These are phyloP conservation scores for Nannobrachium achirus DNA, from an alignment of 2,113 vertebrate genomes.

Conservation along the genomic window DNA sequence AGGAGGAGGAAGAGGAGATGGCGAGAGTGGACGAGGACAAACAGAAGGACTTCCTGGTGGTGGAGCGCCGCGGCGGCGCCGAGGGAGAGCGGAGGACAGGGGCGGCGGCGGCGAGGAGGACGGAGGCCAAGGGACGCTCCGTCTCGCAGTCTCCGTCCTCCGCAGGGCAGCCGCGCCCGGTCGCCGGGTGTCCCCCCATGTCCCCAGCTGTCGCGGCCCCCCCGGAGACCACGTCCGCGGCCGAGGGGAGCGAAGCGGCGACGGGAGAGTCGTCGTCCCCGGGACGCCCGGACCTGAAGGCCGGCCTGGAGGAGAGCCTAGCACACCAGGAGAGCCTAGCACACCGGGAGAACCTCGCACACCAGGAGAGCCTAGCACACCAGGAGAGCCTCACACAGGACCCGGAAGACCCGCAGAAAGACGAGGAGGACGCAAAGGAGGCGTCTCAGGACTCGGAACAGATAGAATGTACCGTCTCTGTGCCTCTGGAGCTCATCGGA, in stretches of 20 bases:
- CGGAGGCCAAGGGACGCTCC: conserved; percentile 39
- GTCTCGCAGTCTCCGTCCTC: conserved; percentile 22
- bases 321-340: conserved; percentile 50
- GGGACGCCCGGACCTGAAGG: conserved; percentile 50
- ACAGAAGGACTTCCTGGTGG: conserved; percentile 48
- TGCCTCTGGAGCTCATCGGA: conserved; percentile 37
- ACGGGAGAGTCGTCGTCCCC: conserved; percentile 54
- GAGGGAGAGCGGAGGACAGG: conserved; percentile 19
- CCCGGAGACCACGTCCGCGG: conserved; percentile 44
- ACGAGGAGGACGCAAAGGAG: conserved; percentile 35
- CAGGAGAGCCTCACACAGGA: conserved; percentile 54
- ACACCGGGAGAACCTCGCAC: conserved; percentile 3
- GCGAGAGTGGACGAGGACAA: conserved; percentile 43
- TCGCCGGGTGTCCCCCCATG: conserved; percentile 14
- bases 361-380: conserved; percentile 56
- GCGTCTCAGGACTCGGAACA: conserved; percentile 34
- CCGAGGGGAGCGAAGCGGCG: conserved; percentile 44
- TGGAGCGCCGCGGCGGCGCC: conserved; percentile 46
- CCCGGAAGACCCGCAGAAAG: conserved; percentile 22
- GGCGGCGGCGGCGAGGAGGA: conserved; percentile 23
- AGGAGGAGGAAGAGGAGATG: conserved; percentile 32
- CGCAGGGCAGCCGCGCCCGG: conserved; percentile 32
- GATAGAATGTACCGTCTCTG: conserved; percentile 50
- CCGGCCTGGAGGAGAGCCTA: conserved; percentile 52
- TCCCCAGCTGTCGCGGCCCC: conserved; percentile 2